These are phyloP conservation scores for Betta splendens DNA, from an alignment of 2,797 vertebrate genomes.

Conservation along the genomic window DNA sequence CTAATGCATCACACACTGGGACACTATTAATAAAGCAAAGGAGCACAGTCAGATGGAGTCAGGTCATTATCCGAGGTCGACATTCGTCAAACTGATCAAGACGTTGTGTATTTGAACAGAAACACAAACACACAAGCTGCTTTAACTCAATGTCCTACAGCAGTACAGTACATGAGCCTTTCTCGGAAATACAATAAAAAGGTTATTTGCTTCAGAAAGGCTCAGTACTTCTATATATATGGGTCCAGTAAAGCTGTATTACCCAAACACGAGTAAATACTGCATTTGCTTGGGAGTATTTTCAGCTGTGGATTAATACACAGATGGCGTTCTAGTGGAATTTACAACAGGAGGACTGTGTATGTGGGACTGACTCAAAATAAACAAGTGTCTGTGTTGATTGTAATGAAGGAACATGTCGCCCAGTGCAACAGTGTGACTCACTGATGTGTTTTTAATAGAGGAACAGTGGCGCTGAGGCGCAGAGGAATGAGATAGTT, in stretches of 20 bases:
- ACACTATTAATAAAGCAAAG: background rate
- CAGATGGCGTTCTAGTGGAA: constrained; percentile 3
- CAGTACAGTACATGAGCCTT: too few relatives aligned
- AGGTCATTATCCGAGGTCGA: background rate
- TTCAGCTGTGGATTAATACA: constrained; percentile 26
- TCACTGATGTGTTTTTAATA: background rate
- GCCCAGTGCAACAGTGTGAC: background rate
- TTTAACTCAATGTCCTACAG: too few relatives aligned
- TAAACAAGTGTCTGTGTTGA: background rate
- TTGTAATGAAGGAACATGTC: constrained; percentile 1
- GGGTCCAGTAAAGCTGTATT: background rate
- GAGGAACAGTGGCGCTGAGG: background rate
- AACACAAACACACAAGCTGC: background rate
- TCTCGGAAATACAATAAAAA: background rate
- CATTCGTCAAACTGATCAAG: background rate
- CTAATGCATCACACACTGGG: background rate
- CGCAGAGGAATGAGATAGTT: background rate
- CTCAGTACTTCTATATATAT: constrained; percentile 9
- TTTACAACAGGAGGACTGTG: background rate
- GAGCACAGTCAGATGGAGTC: background rate
- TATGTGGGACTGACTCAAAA: background rate
- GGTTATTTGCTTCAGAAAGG: background rate
- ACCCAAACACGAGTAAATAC: background rate
- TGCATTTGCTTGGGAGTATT: constrained; percentile 5
- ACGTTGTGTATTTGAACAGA: constrained; percentile 4